phyloP scores from a whole-genome alignment of 2,797 vertebrate species.

The Lerista edwardsae region DNA sequence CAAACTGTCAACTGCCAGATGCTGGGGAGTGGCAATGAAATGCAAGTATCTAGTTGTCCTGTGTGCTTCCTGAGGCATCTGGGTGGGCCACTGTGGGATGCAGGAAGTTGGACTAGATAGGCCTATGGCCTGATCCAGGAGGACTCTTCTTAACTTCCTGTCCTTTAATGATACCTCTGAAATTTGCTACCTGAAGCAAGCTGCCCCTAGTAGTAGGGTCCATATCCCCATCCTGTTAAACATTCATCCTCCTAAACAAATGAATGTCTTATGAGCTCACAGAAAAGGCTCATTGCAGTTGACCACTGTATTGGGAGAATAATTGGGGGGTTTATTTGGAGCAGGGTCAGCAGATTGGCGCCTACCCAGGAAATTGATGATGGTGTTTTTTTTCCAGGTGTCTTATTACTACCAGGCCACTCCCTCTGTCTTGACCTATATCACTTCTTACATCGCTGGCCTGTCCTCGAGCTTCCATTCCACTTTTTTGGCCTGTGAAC shows the following conservation, averaged over 20 bases:
- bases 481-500: conserved; percentile 86
- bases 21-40: no score
- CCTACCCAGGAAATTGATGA: not conserved
- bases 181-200: not conserved
- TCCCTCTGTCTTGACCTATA: conserved; percentile 86
- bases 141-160: no score
- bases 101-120: no score
- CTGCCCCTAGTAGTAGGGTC: not conserved
- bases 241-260: not conserved
- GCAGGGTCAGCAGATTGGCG: not conserved
- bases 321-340: not conserved
- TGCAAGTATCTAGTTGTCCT: no score
- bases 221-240: no score
- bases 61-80: no score
- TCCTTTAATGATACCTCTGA: not conserved
- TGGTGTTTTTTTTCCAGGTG: conserved; percentile 78
- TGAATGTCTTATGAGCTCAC: not conserved
- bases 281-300: not conserved
- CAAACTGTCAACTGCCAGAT: no score
- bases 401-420: conserved; percentile 96
- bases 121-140: no score
- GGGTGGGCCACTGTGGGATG: no score
- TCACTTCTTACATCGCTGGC: conserved; percentile 90
- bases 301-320: rapidly evolving
- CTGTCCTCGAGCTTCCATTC: conserved; percentile 88